Conservation (phyloP, 2,888 invertebrate species). For the Molorchus minor region DNA sequence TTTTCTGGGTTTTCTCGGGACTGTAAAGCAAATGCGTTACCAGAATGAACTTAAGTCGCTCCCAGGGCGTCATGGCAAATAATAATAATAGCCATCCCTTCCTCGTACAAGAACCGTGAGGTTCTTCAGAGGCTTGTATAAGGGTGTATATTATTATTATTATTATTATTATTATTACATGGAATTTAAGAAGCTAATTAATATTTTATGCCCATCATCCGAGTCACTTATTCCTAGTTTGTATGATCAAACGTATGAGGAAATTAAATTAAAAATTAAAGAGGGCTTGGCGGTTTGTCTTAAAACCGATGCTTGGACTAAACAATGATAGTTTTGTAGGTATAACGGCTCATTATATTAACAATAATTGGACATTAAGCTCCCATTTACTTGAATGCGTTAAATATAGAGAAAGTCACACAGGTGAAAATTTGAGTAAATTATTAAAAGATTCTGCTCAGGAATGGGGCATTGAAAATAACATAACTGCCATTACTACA, state of each 20-base stretch:
- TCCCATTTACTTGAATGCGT: constrained; percentile 9
- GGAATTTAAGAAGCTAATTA: constrained; percentile 3
- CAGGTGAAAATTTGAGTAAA: not conserved
- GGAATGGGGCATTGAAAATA: constrained; percentile 32
- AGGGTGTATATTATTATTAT: too few relatives aligned
- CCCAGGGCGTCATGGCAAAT: too few relatives aligned
- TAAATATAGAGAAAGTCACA: constrained; percentile 6
- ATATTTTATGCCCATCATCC: constrained; percentile 21
- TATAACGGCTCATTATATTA: constrained; percentile 42
- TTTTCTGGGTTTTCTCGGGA: too few relatives aligned
- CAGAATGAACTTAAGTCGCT: too few relatives aligned
- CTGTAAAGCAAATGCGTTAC: too few relatives aligned
- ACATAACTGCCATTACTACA: constrained; percentile 36
- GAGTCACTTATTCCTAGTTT: constrained; percentile 41
- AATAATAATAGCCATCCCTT: too few relatives aligned
- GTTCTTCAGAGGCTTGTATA: too few relatives aligned
- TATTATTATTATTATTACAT: too few relatives aligned
- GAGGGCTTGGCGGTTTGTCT: constrained; percentile 36
- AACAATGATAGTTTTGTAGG: constrained; percentile 44
- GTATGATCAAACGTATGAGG: constrained; percentile 31
- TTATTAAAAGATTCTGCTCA: not conserved
- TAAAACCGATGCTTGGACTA: constrained; percentile 47
- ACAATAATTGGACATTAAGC: constrained; percentile 31
- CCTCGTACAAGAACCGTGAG: too few relatives aligned
- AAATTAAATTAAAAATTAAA: constrained; percentile 30